phyloP scores from a whole-genome alignment of 2,888 invertebrate species.

The Epinotia bilunana region DNA sequence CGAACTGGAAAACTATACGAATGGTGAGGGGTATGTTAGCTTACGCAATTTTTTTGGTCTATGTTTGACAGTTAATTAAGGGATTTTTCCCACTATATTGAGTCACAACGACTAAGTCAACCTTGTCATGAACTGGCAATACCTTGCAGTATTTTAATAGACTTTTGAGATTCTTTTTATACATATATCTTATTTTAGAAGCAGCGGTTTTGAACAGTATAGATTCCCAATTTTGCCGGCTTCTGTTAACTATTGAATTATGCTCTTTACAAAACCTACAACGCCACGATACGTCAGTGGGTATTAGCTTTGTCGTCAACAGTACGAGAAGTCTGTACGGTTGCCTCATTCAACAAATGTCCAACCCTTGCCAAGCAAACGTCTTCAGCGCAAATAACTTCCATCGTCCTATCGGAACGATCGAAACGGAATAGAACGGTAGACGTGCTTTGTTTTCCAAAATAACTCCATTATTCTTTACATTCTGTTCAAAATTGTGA shows the following conservation, averaged over 20 bases:
- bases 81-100: too few relatives aligned
- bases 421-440: slow-evolving; percentile 4
- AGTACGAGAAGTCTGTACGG: neutral
- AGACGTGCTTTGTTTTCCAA: slow-evolving; percentile 17
- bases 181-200: too few relatives aligned
- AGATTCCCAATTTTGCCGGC: neutral
- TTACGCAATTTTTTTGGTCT: too few relatives aligned
- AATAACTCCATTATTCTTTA: neutral
- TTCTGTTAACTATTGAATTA: neutral
- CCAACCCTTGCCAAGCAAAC: slow-evolving; percentile 8
- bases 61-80: too few relatives aligned
- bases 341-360: slow-evolving; percentile 14
- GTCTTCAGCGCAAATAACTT: slow-evolving; percentile 7
- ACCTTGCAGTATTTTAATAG: too few relatives aligned
- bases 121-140: too few relatives aligned
- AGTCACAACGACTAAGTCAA: too few relatives aligned
- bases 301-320: neutral
- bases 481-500: slow-evolving; percentile 12
- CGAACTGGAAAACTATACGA: too few relatives aligned
- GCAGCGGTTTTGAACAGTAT: neutral
- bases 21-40: too few relatives aligned
- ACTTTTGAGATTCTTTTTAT: too few relatives aligned
- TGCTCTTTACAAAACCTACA: neutral
- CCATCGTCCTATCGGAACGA: neutral
- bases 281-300: neutral